phyloP scores from a whole-genome alignment of 1,140 invertebrate genomes.

The Pogonomyrmex barbatus region DNA sequence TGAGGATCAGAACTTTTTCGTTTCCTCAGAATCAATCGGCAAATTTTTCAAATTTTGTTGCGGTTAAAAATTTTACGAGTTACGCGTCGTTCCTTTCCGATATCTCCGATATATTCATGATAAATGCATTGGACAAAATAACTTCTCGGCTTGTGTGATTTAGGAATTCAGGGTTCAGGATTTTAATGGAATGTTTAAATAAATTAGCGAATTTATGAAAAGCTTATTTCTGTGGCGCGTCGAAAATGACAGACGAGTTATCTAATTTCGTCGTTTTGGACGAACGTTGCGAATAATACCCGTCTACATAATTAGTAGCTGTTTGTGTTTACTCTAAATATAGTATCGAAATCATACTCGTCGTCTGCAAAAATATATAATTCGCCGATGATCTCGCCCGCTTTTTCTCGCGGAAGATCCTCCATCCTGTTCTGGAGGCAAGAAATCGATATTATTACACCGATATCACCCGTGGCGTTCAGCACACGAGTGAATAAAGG shows the following conservation, averaged over 20 bases:
- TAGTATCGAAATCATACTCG: constrained; percentile 9
- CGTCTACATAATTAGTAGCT: constrained; percentile 35
- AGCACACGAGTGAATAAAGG: constrained; percentile 8
- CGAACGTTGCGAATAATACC: constrained; percentile 24
- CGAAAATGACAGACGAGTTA: constrained; percentile 23
- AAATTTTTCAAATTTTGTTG: background rate
- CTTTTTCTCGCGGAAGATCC: background rate
- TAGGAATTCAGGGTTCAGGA: background rate
- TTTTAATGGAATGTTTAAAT: background rate
- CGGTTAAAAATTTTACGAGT: background rate
- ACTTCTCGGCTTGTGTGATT: background rate
- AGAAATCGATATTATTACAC: constrained; percentile 23
- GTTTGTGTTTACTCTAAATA: constrained; percentile 49
- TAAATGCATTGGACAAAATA: background rate
- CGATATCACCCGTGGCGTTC: background rate
- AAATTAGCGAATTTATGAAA: constrained; percentile 34
- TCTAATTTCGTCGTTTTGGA: constrained; percentile 43
- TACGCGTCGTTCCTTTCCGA: background rate
- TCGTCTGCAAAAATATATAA: constrained; percentile 34
- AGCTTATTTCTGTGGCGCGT: constrained; percentile 29
- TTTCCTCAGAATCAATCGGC: background rate
- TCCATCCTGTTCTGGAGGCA: no score
- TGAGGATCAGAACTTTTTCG: background rate
- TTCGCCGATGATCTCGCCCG: background rate
- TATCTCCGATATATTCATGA: background rate